Conservation (phyloP, 2,797 vertebrate species). For the Darevskia nairensis region DNA sequence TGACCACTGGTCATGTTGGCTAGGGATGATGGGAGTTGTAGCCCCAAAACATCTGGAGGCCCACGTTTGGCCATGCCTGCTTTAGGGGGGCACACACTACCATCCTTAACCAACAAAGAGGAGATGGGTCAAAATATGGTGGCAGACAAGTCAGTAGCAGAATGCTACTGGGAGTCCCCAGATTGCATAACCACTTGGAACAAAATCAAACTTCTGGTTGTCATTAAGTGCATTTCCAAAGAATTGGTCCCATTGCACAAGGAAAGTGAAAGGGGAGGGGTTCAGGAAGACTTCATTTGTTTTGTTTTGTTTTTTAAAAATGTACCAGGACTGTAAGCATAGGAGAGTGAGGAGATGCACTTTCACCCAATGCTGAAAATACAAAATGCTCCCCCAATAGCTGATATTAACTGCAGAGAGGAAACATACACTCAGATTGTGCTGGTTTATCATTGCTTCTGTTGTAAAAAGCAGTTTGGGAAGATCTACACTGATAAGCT, state of each 20-base stretch:
- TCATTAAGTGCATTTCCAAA: neutral
- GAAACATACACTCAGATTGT: neutral
- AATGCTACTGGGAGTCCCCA: neutral
- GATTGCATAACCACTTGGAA: neutral
- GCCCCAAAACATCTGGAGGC: too few relatives aligned
- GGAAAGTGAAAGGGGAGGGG: neutral
- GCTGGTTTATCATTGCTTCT: neutral
- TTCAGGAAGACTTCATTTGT: neutral
- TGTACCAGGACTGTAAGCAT: neutral
- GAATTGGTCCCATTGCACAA: neutral
- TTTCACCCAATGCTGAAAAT: neutral
- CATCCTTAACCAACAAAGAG: neutral
- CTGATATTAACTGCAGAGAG: neutral
- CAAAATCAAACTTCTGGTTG: neutral
- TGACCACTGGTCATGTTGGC: too few relatives aligned
- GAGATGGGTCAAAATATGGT: neutral
- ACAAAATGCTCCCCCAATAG: neutral
- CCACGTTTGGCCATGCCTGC: too few relatives aligned
- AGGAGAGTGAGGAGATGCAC: neutral
- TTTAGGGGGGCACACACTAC: too few relatives aligned
- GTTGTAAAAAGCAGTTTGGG: neutral
- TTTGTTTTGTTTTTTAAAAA: too few relatives aligned
- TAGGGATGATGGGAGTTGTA: too few relatives aligned
- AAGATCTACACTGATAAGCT: too few relatives aligned
- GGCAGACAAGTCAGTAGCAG: neutral